These are phyloP conservation scores for Unio delphinus DNA, from an alignment of 2,888 invertebrate species.

Conservation along the genomic window DNA sequence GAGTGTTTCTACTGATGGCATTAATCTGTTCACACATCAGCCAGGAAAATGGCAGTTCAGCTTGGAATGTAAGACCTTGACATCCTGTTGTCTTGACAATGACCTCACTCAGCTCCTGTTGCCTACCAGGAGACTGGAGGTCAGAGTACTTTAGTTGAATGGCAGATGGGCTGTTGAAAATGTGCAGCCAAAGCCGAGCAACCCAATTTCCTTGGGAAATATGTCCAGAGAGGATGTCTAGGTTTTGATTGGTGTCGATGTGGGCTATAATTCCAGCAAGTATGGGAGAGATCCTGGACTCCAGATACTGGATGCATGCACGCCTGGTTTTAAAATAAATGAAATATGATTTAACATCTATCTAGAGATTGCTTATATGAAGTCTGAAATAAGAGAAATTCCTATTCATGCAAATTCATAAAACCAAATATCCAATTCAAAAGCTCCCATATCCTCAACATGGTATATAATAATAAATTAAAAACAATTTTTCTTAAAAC, in stretches of 20 bases:
- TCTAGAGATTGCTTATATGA: no score
- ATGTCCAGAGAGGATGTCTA: constrained; percentile 42
- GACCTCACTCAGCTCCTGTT: constrained; percentile 31
- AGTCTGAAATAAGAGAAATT: no score
- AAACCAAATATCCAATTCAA: no score
- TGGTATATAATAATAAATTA: no score
- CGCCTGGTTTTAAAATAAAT: constrained; percentile 37
- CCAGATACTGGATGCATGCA: constrained; percentile 50
- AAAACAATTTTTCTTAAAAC: no score
- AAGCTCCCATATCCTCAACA: no score
- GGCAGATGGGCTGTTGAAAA: constrained; percentile 40
- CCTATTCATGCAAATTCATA: no score
- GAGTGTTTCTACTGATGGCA: not conserved
- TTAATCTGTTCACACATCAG: constrained; percentile 15
- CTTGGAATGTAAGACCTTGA: constrained; percentile 13
- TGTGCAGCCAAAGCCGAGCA: constrained; percentile 46
- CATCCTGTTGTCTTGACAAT: constrained; percentile 23
- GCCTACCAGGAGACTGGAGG: constrained; percentile 13
- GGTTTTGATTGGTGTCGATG: constrained; percentile 60
- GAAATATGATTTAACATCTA: no score
- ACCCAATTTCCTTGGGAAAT: constrained; percentile 38
- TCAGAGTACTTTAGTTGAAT: constrained; percentile 27
- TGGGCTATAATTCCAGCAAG: constrained; percentile 61
- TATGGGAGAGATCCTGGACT: constrained; percentile 56
- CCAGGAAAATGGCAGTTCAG: constrained; percentile 47